Evolutionary conservation across 2,113 vertebrate genomes (phyloP).

Genomic region (Brachypodius melanocephalos): DNA sequence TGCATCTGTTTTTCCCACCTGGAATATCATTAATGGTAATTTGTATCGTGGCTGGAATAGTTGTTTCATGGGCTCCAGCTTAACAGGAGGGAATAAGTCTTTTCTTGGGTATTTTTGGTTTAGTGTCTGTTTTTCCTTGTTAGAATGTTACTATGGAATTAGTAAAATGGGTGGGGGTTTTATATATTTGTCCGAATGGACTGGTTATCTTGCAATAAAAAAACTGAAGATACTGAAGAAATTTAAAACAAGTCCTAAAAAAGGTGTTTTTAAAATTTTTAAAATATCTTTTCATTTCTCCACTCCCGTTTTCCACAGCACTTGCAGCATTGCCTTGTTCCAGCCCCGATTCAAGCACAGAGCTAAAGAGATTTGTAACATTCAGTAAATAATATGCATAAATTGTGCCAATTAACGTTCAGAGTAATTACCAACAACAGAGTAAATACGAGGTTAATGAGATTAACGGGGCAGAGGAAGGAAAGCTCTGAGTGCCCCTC

Average conservation of each 20-base stretch:
- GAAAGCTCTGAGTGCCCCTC: background rate
- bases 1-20: slow-evolving; percentile 47
- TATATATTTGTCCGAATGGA: background rate
- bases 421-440: slow-evolving; percentile 32
- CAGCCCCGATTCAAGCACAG: background rate
- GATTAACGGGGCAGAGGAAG: background rate
- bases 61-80: background rate
- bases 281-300: background rate
- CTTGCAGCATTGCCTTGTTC: background rate
- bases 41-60: background rate
- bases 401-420: background rate
- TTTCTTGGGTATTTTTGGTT: background rate
- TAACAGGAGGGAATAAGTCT: background rate
- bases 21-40: background rate
- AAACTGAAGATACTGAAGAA: background rate
- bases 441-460: slow-evolving; percentile 27
- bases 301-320: rapidly evolving
- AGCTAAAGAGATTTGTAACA: background rate
- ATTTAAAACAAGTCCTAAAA: background rate
- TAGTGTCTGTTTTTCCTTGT: background rate
- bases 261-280: rapidly evolving
- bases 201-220: background rate
- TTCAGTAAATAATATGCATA: background rate
- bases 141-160: background rate
- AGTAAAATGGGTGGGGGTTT: background rate